Evolutionary conservation across 2,888 invertebrate genomes (phyloP).

Genomic region (Limenitis camilla): DNA sequence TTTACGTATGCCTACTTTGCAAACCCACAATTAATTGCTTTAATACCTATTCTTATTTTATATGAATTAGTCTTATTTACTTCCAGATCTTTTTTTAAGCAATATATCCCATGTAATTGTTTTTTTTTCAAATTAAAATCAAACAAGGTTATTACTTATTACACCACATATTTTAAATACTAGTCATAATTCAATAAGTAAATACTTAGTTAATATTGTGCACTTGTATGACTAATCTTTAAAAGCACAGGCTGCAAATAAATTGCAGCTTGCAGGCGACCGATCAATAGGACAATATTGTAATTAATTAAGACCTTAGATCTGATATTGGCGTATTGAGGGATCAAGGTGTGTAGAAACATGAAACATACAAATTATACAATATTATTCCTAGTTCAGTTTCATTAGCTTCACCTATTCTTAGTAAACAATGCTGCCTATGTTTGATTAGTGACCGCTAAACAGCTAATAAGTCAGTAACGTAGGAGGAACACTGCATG

Average conservation of each 20-base stretch:
- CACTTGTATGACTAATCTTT: too few relatives aligned
- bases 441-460: slow-evolving; percentile 39
- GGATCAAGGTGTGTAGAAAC: not conserved
- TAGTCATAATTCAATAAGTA: too few relatives aligned
- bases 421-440: slow-evolving; percentile 30
- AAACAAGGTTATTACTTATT: not conserved
- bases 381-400: not conserved
- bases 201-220: too few relatives aligned
- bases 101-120: too few relatives aligned
- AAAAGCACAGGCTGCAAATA: too few relatives aligned
- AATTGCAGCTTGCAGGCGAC: too few relatives aligned
- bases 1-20: slow-evolving; percentile 37
- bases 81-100: too few relatives aligned
- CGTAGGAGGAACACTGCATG: slow-evolving; percentile 42
- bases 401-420: slow-evolving; percentile 17
- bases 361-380: not conserved
- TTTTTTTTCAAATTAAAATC: too few relatives aligned
- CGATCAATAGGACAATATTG: too few relatives aligned
- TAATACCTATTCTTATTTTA: not conserved
- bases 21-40: not conserved
- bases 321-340: too few relatives aligned
- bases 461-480: slow-evolving; percentile 27
- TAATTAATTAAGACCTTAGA: too few relatives aligned
- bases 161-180: not conserved
- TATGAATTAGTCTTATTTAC: too few relatives aligned